These are phyloP conservation scores for Isurus oxyrinchus DNA, from an alignment of 2,113 vertebrate species.

Conservation along the genomic window DNA sequence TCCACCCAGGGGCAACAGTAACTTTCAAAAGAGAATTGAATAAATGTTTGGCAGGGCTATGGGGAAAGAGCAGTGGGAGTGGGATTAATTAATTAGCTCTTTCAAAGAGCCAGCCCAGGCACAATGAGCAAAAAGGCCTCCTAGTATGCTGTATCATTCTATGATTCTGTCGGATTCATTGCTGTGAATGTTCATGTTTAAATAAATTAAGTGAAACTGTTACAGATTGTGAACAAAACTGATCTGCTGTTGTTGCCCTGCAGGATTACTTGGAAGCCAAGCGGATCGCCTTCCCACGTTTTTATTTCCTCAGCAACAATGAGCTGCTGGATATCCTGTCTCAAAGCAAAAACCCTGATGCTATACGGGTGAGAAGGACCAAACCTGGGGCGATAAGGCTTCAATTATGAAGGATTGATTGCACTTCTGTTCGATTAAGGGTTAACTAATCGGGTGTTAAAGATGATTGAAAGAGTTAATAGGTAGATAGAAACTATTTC, in stretches of 20 bases:
- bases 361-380: constrained; percentile 49
- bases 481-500: neutral
- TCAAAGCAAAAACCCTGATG: constrained; percentile 49
- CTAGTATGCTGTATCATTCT: neutral
- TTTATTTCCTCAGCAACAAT: constrained; percentile 60
- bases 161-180: neutral
- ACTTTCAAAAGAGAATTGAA: neutral
- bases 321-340: constrained; percentile 56
- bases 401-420: neutral
- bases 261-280: constrained; percentile 60
- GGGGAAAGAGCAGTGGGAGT: neutral
- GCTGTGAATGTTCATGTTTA: neutral
- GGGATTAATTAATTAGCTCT: neutral
- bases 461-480: neutral
- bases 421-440: neutral
- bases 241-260: neutral
- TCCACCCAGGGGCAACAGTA: neutral
- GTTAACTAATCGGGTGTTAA: neutral
- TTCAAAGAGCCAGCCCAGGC: no score
- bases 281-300: constrained; percentile 55
- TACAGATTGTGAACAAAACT: neutral
- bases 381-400: neutral
- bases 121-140: neutral
- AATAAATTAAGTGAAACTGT: neutral
- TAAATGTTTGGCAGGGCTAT: neutral